phyloP scores from a whole-genome alignment of 2,797 vertebrate genomes.

The Allobates femoralis region DNA sequence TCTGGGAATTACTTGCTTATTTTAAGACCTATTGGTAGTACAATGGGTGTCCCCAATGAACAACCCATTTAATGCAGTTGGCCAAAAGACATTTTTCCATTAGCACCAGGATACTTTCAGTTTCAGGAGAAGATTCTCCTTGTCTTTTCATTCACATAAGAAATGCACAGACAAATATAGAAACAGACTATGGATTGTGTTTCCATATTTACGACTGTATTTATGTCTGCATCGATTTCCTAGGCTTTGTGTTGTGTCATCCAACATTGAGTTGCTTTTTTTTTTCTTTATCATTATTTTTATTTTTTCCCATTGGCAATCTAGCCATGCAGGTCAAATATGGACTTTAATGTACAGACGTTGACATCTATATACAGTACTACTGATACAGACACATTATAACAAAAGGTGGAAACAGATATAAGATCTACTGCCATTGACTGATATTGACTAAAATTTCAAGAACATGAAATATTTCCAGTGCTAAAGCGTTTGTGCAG shows the following conservation, averaged over 20 bases:
- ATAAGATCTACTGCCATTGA: background rate
- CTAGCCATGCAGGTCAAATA: background rate
- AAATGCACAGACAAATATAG: conserved; percentile 8
- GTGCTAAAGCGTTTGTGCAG: too few relatives aligned
- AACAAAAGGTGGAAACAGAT: background rate
- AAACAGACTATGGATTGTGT: conserved; percentile 24
- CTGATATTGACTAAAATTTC: background rate
- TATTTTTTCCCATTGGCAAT: background rate
- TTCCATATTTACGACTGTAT: conserved; percentile 24
- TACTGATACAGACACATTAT: background rate
- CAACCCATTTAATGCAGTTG: background rate
- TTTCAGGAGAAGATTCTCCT: background rate
- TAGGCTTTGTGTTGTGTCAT: conserved; percentile 5
- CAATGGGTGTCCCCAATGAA: background rate
- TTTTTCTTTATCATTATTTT: background rate
- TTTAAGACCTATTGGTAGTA: background rate
- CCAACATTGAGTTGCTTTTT: background rate
- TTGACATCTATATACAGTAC: background rate
- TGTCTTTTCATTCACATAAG: background rate
- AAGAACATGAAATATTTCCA: background rate
- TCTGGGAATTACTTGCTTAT: background rate
- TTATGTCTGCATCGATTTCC: conserved; percentile 6
- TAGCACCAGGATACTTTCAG: background rate
- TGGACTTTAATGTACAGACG: background rate
- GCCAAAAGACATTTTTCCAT: background rate